A percentile compares a stretch with the other conserved stretches of the same genome.
These are phyloP conservation scores for Chelonoidis abingdonii DNA, from an alignment of 2,113 vertebrate genomes.

Conservation along the genomic window DNA sequence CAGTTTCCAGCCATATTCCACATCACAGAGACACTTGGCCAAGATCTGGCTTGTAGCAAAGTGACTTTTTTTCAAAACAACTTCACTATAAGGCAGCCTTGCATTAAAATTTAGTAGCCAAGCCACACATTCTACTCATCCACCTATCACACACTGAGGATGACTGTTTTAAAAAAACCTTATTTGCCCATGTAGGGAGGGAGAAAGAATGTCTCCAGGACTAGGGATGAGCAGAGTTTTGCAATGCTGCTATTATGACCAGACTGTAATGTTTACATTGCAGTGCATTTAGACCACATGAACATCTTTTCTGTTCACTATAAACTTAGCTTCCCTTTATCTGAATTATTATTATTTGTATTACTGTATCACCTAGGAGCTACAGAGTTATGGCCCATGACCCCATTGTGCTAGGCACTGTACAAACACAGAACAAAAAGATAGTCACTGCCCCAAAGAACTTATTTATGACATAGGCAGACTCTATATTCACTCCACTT, in stretches of 20 bases:
- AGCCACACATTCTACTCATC: not conserved
- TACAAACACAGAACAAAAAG: too few relatives aligned
- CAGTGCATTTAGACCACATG: not conserved
- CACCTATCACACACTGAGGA: not conserved
- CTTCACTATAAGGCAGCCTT: not conserved
- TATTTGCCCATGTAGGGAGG: not conserved
- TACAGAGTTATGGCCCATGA: too few relatives aligned
- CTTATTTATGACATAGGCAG: not conserved
- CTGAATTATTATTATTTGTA: not conserved
- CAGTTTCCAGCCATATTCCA: not conserved
- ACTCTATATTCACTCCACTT: fast-evolving
- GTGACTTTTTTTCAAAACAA: not conserved
- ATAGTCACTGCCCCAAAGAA: too few relatives aligned
- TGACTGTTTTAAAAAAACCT: not conserved
- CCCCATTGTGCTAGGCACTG: too few relatives aligned
- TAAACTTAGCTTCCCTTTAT: not conserved
- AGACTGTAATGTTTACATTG: not conserved
- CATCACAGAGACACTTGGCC: not conserved
- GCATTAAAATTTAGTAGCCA: not conserved
- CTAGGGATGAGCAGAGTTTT: not conserved
- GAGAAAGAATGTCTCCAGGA: not conserved
- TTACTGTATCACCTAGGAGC: too few relatives aligned
- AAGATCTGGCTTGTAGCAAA: not conserved
- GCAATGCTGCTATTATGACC: not conserved
- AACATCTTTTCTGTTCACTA: not conserved